Percentiles rank a stretch among this genome's conserved stretches.
Conservation (phyloP, 1,140 invertebrate genomes). For the Hyles euphorbiae region DNA sequence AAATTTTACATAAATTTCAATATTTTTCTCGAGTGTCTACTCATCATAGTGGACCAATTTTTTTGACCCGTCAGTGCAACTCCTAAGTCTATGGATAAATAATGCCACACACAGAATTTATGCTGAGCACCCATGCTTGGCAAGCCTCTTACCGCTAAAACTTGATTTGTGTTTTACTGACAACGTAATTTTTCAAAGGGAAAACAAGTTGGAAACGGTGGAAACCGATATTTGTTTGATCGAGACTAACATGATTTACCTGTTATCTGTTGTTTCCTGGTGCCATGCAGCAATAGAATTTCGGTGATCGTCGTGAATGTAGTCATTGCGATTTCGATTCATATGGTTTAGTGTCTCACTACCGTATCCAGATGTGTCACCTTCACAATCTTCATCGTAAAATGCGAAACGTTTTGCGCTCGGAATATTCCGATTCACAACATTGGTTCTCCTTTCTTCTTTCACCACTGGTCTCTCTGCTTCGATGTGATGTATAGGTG, state of each 20-base stretch:
- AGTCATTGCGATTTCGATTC: conserved; percentile 38
- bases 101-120: no score
- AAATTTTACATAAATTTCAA: no score
- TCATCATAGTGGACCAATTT: no score
- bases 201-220: no score
- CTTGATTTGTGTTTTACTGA: no score
- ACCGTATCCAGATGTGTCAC: conserved; percentile 83
- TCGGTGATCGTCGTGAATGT: conserved; percentile 37
- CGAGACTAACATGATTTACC: conserved; percentile 20
- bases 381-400: conserved; percentile 78
- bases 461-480: conserved; percentile 31
- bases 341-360: conserved; percentile 79
- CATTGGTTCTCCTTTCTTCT: conserved; percentile 42
- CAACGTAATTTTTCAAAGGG: no score
- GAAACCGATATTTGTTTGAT: no score
- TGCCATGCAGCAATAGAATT: conserved; percentile 55
- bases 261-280: conserved; percentile 48
- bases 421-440: conserved; percentile 54
- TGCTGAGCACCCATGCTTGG: no score
- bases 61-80: no score
- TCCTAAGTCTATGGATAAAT: no score
- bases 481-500: conserved; percentile 76
- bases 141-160: no score
- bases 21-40: no score
- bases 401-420: conserved; percentile 65